Base-by-base conservation (phyloP, 2,797 vertebrate species). In the Semotilus atromaculatus region DNA sequence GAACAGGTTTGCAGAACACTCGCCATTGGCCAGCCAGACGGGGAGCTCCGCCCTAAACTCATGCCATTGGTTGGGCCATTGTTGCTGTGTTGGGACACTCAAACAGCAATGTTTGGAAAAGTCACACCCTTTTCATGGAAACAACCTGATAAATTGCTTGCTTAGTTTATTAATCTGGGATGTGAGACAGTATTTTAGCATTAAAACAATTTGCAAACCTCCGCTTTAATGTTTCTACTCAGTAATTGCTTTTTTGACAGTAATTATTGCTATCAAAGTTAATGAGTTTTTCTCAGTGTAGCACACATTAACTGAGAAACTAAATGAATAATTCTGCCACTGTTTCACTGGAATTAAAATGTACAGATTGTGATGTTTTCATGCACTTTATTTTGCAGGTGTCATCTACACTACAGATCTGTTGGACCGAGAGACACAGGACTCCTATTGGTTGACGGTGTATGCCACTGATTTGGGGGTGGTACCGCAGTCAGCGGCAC, bases 361-460 rank as follows among this genome's bases (percentile, higher is more conserved):
- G 48, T 16, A 16, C 48, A 29, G 38, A 31, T 62, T 62, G 13
- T 70, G 26, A 53, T 14, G 43, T 66, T 43, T 78, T 82, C 77
- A 19, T 76, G 13, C 14, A 38, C 85, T 80, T 68, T 53, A 62
- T n/a, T 84, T 31, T 72, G n/a, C 89, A 99, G 98, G 98, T 23
- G 90, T 98, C 88, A 96, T 99, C 91, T 97, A 97, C 88, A 99
- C 98, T 31, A 97, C 96, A 0, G 98, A 98, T 89, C 89, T 96
- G 87, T 94, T 99, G 85, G 98, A 99, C 89, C 95, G 97, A 1
- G 98, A 99, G 93, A 98, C 97, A 0, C 97, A 97, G 76, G 95
- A 94, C n/a, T 98, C 97, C 0, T 99, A 99, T 90, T 99, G 98
- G 98, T 91, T 99, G 83, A 98, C 97, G 0, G 96, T 99, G 29